Evolutionary conservation across 2,888 invertebrate genomes (phyloP), one percentile per base, ranked within the genome.

Genomic region (Alcis repandata): DNA sequence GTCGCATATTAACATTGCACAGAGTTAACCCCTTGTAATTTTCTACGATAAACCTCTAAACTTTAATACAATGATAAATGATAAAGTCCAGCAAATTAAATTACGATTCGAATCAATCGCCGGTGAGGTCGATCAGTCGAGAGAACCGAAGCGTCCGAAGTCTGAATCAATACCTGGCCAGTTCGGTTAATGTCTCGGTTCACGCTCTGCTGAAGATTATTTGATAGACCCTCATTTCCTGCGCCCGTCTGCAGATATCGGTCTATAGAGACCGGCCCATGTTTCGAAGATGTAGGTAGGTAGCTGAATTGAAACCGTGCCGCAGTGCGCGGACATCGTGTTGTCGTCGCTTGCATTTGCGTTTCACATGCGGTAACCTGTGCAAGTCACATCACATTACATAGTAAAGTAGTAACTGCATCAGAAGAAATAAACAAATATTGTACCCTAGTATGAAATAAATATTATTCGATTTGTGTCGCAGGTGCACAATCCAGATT

Each of bases 161-260:
- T 17, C 1, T 17, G 45, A 22, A 15, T 15, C 20, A 2, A 15
- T 11, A 20, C 13, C 45, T 13, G 45, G 45, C 13, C 13, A 45
- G 20, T 13, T 45, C 45, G 20, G 45, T 22, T 22, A 20, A 22
- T 45, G 22, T 45, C 45, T 20, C 45, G 13, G 22, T 45, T 45
- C 13, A 45, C 22, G 22, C 22, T 45, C 22, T 13, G 45, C 13
- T 45, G 45, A 6, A 45, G 13, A 45, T 22, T 45, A 45, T 13
- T 45, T 15, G 45, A 45, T 45, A 45, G 22, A 45, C 20, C 20
- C 45, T 45, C 20, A 45, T 45, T 45, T 45, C 45, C 20, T 20
- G 45, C 41, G 41, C 4, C 45, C 22, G 45, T 45, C 45, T 45
- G 45, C 22, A 20, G 45, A 20, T 45, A 22, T 20, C 1, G 20